Base-by-base conservation (phyloP, 2,113 vertebrate species). In the Prinia subflava region DNA sequence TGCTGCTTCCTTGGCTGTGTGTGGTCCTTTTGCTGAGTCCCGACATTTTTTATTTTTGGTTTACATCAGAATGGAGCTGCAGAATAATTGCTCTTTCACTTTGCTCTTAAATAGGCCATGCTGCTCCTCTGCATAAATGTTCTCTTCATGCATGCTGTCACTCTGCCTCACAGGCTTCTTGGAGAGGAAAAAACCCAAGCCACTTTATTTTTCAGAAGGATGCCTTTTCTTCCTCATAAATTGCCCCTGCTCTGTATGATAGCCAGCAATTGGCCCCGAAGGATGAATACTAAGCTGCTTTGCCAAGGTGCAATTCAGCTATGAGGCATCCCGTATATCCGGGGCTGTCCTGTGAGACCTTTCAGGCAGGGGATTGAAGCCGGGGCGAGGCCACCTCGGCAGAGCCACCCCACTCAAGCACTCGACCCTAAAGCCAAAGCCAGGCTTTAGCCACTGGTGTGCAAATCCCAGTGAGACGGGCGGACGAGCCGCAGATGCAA, bases 21-120 rank as follows among this genome's bases (percentile, higher is more conserved):
- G 95, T 95, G 93, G 93, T 93, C 96, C 82, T 77, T 69, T 25
- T 41, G 63, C 75, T 0, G 5, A 83, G 63, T 44, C 67, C 67
- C 3, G 15, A 53, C 46, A 3, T 49, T 82, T 83, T 85, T 91
- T 90, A 35, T 50, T 94, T 96, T 96, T 59, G 65, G 70, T 71
- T 87, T 87, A 44, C 89, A 83, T 78, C 87, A 93, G 89, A 96
- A 91, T 56, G 78, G 90, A 89, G 80, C 86, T 94, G 84, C 4
- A 12, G 83, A 90, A 92, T 96, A 96, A 93, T 85, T 60, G 82
- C 77, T 93, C 83, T 91, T 95, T 95, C 93, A 91, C 75, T 92
- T 85, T 50, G 55, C 67, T 74, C 85, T 86, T 91, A 95, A 95
- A 90, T 95, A 95, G 95, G 93, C 91, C 95, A 94, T 0, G 12